Conservation (phyloP, 2,113 vertebrate genomes). For the Rhea americana region DNA sequence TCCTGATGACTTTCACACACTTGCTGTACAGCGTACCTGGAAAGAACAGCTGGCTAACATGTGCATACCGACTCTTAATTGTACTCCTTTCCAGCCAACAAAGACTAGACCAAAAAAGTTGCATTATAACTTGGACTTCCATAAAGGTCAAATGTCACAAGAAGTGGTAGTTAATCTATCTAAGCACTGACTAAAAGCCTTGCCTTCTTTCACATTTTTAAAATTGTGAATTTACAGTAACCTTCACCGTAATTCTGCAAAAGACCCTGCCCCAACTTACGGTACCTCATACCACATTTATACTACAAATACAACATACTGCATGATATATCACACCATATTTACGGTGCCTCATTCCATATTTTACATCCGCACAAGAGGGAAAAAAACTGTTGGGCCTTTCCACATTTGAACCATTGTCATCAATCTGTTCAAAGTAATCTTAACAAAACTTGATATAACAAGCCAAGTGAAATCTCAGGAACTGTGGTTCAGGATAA, state of each 20-base stretch:
- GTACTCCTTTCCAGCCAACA: not conserved
- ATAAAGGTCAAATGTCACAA: not conserved
- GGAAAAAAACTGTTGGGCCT: not conserved
- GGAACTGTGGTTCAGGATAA: not conserved
- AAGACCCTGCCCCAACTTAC: not conserved
- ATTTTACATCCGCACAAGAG: not conserved
- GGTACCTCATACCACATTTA: not conserved
- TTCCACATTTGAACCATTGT: not conserved
- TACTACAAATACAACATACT: not conserved
- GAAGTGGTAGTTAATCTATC: not conserved
- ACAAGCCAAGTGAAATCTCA: not conserved
- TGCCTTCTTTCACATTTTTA: not conserved
- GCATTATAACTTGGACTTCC: not conserved
- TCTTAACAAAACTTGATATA: not conserved
- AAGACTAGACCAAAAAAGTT: not conserved
- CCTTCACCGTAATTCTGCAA: not conserved
- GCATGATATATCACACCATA: not conserved
- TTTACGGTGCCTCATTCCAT: not conserved
- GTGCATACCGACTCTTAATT: not conserved
- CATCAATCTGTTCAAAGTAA: not conserved
- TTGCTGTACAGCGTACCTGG: not conserved
- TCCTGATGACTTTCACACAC: not conserved
- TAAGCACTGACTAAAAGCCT: not conserved
- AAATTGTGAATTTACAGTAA: not conserved
- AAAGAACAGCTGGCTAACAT: not conserved